Conservation (phyloP, 2,113 vertebrate species). For the Chinchilla lanigera region DNA sequence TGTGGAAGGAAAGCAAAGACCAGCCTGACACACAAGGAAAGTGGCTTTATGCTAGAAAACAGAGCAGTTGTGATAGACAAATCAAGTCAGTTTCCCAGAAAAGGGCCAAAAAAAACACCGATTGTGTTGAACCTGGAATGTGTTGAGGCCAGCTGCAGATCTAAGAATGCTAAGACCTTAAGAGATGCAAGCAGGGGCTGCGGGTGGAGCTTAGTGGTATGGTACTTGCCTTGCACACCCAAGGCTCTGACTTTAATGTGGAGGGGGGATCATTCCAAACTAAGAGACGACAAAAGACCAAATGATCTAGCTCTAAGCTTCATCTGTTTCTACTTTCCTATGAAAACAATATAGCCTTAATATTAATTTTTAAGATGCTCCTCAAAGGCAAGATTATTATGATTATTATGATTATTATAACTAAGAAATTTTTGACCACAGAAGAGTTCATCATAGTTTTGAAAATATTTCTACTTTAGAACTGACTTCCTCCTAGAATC, state of each 20-base stretch:
- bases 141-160: neutral
- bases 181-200: neutral
- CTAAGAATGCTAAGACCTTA: neutral
- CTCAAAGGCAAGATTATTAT: neutral
- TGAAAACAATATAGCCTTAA: slow-evolving; percentile 16
- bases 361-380: slow-evolving; percentile 21
- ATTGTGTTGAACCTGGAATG: neutral
- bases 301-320: neutral
- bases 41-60: neutral
- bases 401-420: neutral
- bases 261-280: neutral
- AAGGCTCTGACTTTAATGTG: neutral
- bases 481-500: slow-evolving; percentile 24
- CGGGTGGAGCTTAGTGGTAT: neutral
- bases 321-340: slow-evolving; percentile 31
- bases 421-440: neutral
- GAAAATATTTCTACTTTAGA: slow-evolving; percentile 43
- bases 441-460: neutral
- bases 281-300: neutral
- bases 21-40: neutral
- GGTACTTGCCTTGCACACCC: too few species aligned
- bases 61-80: neutral
- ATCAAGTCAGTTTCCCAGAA: neutral
- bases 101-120: neutral
- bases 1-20: neutral